These are phyloP conservation scores for Cherax destructor DNA, from an alignment of 1,140 invertebrate genomes.

Conservation along the genomic window DNA sequence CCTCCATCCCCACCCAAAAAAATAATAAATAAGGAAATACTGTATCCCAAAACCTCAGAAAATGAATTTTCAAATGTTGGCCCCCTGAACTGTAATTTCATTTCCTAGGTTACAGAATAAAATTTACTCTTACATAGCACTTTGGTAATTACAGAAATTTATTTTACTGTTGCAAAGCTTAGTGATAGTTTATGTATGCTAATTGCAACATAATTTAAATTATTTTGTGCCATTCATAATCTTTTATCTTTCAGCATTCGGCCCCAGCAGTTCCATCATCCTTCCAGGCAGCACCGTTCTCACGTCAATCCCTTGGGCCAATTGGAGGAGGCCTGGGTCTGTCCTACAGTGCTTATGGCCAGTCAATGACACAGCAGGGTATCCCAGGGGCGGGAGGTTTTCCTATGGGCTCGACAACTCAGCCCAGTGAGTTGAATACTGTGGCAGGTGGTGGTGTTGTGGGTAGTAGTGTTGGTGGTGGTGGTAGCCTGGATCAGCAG, in stretches of 20 bases:
- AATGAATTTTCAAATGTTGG: too few species aligned
- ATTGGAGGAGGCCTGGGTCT: constrained; percentile 67
- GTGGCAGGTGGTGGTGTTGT: constrained; percentile 44
- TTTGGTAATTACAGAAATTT: too few species aligned
- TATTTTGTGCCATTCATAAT: background rate
- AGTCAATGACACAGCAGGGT: constrained; percentile 69
- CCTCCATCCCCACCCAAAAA: too few species aligned
- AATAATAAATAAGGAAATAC: too few species aligned
- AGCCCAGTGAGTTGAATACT: constrained; percentile 71
- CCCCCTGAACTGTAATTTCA: too few species aligned
- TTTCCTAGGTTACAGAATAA: too few species aligned
- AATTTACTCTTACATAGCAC: too few species aligned
- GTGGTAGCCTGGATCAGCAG: constrained; percentile 59
- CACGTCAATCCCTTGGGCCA: constrained; percentile 67
- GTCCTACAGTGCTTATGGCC: constrained; percentile 66
- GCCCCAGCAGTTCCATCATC: constrained; percentile 63
- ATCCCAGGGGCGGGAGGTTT: constrained; percentile 60
- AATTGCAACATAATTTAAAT: too few species aligned
- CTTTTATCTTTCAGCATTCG: constrained; percentile 53
- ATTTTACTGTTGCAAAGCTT: too few species aligned
- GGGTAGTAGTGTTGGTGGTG: constrained; percentile 40
- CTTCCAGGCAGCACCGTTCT: constrained; percentile 58
- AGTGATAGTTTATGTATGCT: too few species aligned
- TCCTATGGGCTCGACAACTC: constrained; percentile 56
- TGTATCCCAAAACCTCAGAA: too few species aligned